phyloP scores from a whole-genome alignment of 2,113 vertebrate genomes.

The Vidua macroura region DNA sequence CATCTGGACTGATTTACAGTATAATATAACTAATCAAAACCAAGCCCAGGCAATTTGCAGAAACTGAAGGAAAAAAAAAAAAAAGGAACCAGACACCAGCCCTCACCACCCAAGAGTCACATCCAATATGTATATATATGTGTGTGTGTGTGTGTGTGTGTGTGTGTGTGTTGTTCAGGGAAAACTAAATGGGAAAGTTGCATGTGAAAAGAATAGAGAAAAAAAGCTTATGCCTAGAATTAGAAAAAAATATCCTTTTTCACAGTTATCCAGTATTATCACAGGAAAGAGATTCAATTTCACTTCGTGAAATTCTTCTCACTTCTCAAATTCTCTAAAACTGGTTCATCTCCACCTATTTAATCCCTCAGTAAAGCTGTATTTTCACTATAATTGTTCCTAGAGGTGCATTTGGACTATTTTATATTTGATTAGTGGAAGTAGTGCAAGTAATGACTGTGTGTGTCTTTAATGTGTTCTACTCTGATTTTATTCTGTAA shows the following conservation, averaged over 20 bases:
- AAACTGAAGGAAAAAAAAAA: slow-evolving; percentile 28
- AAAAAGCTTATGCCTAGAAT: neutral
- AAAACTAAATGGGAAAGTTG: slow-evolving; percentile 2
- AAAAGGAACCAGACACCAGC: neutral
- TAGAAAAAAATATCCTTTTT: slow-evolving; percentile 13
- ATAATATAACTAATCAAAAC: slow-evolving; percentile 78
- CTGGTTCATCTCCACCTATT: neutral
- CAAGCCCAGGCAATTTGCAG: slow-evolving; percentile 73
- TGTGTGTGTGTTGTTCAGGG: neutral
- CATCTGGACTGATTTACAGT: slow-evolving; percentile 79
- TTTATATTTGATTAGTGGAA: neutral
- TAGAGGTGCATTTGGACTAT: neutral
- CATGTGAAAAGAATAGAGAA: neutral
- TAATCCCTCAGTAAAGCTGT: neutral
- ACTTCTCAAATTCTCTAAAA: slow-evolving; percentile 35
- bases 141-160: too few species aligned
- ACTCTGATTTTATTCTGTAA: neutral
- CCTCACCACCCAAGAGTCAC: slow-evolving; percentile 7
- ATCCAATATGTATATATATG: neutral
- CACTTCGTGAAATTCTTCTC: neutral
- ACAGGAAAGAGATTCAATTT: slow-evolving; percentile 20
- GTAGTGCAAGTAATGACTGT: neutral
- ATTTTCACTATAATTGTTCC: neutral
- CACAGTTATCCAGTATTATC: slow-evolving; percentile 11
- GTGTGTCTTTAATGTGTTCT: neutral